These are phyloP conservation scores for Murina feae DNA, from an alignment of 2,113 vertebrate species.

Conservation along the genomic window DNA sequence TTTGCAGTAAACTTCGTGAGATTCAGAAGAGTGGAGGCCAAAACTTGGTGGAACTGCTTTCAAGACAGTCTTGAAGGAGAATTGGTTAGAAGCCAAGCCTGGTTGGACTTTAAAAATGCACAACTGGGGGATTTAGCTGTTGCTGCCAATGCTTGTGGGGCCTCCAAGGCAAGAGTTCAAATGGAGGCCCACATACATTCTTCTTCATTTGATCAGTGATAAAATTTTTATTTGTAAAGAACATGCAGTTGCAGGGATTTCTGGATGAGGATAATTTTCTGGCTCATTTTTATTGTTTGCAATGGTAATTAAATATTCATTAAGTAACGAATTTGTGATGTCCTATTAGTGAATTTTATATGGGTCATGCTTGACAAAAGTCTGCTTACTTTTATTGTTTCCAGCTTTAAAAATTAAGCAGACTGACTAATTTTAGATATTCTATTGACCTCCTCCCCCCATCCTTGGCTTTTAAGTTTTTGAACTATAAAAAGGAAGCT, in stretches of 20 bases:
- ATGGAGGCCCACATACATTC: background rate
- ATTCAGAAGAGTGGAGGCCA: background rate
- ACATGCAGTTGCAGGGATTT: conserved; percentile 12
- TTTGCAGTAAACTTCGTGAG: background rate
- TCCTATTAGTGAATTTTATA: conserved; percentile 44
- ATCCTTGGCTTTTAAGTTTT: background rate
- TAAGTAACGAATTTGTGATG: conserved; percentile 48
- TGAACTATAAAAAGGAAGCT: background rate
- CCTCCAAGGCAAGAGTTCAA: background rate
- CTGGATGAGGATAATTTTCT: conserved; percentile 40
- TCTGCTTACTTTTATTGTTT: conserved; percentile 38
- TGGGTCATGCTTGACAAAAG: background rate
- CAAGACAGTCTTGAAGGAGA: background rate
- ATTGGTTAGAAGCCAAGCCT: background rate
- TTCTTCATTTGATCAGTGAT: conserved; percentile 7
- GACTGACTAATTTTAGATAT: background rate
- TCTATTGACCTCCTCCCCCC: background rate
- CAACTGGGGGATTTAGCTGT: background rate
- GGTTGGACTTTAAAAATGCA: background rate
- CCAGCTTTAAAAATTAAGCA: conserved; percentile 26
- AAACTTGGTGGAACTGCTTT: background rate
- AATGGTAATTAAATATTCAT: conserved; percentile 49
- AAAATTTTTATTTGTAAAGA: conserved; percentile 35
- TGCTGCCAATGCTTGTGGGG: background rate
- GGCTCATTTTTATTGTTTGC: conserved; percentile 23